phyloP scores from a whole-genome alignment of 2,888 invertebrate species.

The Melolontha melolontha region DNA sequence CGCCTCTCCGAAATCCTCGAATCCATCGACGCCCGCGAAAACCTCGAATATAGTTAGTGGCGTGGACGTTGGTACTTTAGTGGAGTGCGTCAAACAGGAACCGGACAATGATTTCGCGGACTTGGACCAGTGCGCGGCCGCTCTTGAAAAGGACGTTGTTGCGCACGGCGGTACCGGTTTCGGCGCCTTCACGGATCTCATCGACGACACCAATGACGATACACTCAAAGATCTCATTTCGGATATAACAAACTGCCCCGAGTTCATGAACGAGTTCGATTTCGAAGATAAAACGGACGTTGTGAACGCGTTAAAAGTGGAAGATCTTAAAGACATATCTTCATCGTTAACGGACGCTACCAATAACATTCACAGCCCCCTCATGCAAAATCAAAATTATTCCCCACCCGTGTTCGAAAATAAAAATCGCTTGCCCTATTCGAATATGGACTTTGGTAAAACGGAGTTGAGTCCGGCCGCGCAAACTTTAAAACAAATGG shows the following conservation, averaged over 20 bases:
- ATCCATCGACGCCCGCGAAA: conserved; percentile 64
- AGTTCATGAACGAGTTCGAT: conserved; percentile 83
- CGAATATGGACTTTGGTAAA: conserved; percentile 62
- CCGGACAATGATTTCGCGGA: conserved; percentile 91
- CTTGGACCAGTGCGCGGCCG: conserved; percentile 85
- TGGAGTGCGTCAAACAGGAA: conserved; percentile 77
- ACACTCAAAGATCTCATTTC: conserved; percentile 89
- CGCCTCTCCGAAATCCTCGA: conserved; percentile 60
- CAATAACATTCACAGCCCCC: conserved; percentile 56
- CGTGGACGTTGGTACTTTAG: conserved; percentile 68
- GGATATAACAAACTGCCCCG: conserved; percentile 86
- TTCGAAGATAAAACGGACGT: conserved; percentile 74
- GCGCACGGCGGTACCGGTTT: conserved; percentile 79
- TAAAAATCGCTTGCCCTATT: conserved; percentile 48
- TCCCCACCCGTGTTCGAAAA: conserved; percentile 61
- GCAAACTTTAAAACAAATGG: conserved; percentile 96
- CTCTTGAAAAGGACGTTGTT: conserved; percentile 86
- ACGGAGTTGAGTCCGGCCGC: conserved; percentile 90
- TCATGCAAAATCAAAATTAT: conserved; percentile 59
- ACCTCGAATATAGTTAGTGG: conserved; percentile 19
- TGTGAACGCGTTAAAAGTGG: conserved; percentile 56
- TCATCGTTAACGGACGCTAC: conserved; percentile 49
- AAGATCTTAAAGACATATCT: conserved; percentile 59
- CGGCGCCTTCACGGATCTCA: conserved; percentile 83
- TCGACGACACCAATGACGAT: conserved; percentile 86